These are phyloP conservation scores for Ariolimax columbianus DNA, from an alignment of 2,888 invertebrate species.

Conservation along the genomic window DNA sequence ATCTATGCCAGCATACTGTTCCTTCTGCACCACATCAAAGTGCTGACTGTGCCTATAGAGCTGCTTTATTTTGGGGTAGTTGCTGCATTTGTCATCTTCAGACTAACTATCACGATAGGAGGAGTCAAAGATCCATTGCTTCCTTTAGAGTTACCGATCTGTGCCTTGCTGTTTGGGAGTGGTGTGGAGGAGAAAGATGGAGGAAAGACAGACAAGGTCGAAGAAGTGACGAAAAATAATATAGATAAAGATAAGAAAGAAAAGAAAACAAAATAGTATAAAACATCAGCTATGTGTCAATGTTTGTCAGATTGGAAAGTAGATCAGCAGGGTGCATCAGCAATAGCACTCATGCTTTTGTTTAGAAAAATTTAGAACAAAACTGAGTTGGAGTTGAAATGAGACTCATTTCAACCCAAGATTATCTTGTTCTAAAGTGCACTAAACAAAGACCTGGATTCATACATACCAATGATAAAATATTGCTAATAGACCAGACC, in stretches of 20 bases:
- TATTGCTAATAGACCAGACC: no score
- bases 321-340: no score
- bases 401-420: no score
- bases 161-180: conserved; percentile 35
- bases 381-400: no score
- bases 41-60: conserved; percentile 38
- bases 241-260: conserved; percentile 9
- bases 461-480: no score
- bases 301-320: no score
- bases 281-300: neutral
- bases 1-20: conserved; percentile 42
- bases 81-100: conserved; percentile 22
- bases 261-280: conserved; percentile 9
- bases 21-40: conserved; percentile 38
- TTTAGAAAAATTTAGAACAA: no score
- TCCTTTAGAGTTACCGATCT: conserved; percentile 29
- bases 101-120: conserved; percentile 2
- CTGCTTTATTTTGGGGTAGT: conserved; percentile 35
- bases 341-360: no score
- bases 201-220: conserved; percentile 12
- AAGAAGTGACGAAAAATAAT: conserved; percentile 5
- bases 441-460: no score
- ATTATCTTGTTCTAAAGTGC: no score
- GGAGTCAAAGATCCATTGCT: conserved; percentile 37
- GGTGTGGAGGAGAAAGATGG: neutral